Percentiles rank a stretch among this genome's conserved stretches.
phyloP scores from a whole-genome alignment of 1,140 invertebrate species.

The Uloborus diversus region DNA sequence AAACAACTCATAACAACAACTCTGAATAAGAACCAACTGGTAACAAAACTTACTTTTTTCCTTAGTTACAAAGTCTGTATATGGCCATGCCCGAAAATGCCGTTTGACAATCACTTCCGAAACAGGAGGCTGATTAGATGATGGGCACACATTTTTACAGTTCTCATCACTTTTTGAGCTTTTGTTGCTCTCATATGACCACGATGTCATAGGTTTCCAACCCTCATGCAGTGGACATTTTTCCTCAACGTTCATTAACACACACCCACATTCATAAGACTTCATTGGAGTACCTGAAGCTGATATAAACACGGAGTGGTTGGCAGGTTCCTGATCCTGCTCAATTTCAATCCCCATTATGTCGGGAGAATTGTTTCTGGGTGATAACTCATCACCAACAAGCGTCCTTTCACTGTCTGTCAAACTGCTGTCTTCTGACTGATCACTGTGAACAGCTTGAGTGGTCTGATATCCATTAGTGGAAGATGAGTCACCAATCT shows the following conservation, averaged over 20 bases:
- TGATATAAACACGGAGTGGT: too few relatives aligned
- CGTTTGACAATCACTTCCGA: not conserved
- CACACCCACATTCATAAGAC: conserved; percentile 29
- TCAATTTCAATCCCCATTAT: conserved; percentile 66
- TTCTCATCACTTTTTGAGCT: not conserved
- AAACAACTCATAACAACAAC: too few relatives aligned
- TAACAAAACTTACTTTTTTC: conserved; percentile 62
- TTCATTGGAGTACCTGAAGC: conserved; percentile 59
- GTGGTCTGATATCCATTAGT: conserved; percentile 21
- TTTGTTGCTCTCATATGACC: conserved; percentile 61
- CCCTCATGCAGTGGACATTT: conserved; percentile 62
- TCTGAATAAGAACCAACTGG: too few relatives aligned
- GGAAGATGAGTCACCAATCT: conserved; percentile 26
- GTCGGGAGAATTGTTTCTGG: conserved; percentile 41
- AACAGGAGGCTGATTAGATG: not conserved
- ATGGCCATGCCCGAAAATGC: conserved; percentile 63
- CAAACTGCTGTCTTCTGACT: conserved; percentile 79
- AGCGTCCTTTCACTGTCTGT: conserved; percentile 75
- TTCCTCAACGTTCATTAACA: conserved; percentile 61
- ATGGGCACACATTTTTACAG: conserved; percentile 4
- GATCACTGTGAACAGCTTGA: conserved; percentile 72
- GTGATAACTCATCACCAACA: conserved; percentile 48
- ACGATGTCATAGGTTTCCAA: conserved; percentile 60
- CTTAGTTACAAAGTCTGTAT: conserved; percentile 58
- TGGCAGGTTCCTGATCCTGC: conserved; percentile 67